Conservation (phyloP, 2,797 vertebrate genomes). For the Saguinus oedipus region DNA sequence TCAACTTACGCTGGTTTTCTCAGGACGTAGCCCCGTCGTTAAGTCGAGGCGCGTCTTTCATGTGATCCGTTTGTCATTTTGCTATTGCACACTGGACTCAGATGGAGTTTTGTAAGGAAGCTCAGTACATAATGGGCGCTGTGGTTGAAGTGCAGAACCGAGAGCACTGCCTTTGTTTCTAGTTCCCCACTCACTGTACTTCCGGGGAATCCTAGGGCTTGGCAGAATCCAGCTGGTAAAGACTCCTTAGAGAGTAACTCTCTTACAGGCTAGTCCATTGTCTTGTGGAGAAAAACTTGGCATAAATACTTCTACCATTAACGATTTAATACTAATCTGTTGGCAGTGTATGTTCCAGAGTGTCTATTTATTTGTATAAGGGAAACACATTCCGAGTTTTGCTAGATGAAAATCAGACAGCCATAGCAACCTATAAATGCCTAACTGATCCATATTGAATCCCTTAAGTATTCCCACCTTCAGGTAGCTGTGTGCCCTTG, state of each 20-base stretch:
- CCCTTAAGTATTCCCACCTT: no score
- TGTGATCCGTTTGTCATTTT: not conserved
- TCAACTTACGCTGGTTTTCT: not conserved
- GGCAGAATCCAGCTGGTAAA: not conserved
- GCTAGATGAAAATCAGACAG: not conserved
- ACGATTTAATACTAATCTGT: not conserved
- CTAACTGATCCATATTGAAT: not conserved
- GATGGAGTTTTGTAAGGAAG: not conserved
- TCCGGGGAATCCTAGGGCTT: not conserved
- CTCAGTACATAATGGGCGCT: not conserved
- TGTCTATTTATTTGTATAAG: not conserved
- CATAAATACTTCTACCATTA: not conserved
- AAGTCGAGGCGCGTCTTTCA: not conserved
- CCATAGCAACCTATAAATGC: not conserved
- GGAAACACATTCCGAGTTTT: not conserved
- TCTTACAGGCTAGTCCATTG: not conserved
- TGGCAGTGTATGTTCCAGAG: not conserved
- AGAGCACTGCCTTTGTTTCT: no score
- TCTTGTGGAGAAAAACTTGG: not conserved
- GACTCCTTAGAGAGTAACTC: not conserved
- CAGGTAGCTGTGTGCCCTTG: not conserved
- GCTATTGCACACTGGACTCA: not conserved
- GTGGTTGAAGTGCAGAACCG: not conserved
- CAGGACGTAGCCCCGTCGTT: not conserved
- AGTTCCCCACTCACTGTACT: no score